phyloP scores from a whole-genome alignment of 2,888 invertebrate genomes.

The Cryptophagus acutangulus region DNA sequence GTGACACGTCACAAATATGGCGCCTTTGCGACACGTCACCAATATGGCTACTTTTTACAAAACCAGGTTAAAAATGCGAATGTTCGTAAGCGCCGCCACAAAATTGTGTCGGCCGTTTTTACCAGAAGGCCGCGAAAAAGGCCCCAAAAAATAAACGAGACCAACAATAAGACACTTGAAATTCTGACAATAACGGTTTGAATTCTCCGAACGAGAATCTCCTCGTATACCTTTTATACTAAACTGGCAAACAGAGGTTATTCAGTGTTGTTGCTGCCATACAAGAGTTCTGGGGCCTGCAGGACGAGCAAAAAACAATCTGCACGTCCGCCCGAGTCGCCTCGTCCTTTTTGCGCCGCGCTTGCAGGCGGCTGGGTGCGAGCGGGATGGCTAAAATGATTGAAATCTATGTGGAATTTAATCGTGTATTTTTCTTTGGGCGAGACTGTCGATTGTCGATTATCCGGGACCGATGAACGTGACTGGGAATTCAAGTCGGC shows the following conservation, averaged over 20 bases:
- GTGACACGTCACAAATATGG: no score
- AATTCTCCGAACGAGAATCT: constrained; percentile 48
- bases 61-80: no score
- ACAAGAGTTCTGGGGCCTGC: constrained; percentile 27
- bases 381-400: constrained; percentile 3
- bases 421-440: constrained; percentile 38
- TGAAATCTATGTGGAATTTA: constrained; percentile 21
- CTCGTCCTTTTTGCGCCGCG: constrained; percentile 23
- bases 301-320: constrained; percentile 24
- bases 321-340: constrained; percentile 21
- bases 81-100: no score
- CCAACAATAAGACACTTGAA: constrained; percentile 42
- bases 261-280: no score
- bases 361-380: constrained; percentile 11
- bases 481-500: constrained; percentile 40
- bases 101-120: no score
- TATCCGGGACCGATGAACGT: constrained; percentile 47
- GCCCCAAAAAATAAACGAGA: no score
- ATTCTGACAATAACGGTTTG: constrained; percentile 47
- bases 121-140: no score
- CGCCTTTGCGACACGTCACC: no score
- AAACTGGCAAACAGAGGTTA: no score
- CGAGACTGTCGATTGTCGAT: constrained; percentile 45
- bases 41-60: no score
- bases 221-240: constrained; percentile 43